Evolutionary conservation across 2,797 vertebrate species (phyloP).

Genomic region (Remorina albescens): DNA sequence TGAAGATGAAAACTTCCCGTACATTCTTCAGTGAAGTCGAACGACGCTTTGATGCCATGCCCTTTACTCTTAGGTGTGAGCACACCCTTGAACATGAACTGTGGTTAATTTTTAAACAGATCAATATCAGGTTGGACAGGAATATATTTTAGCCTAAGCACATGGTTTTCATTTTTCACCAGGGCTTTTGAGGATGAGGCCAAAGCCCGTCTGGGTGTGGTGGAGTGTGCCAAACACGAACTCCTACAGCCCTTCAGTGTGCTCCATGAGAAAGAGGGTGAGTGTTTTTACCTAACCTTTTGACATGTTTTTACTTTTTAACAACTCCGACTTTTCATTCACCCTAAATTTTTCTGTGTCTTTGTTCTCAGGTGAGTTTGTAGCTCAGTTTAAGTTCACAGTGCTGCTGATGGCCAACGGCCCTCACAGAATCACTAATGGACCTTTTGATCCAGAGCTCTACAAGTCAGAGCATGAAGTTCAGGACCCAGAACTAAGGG

Average conservation of each 20-base stretch:
- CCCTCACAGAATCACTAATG: constrained; percentile 93
- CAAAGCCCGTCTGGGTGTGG: constrained; percentile 95
- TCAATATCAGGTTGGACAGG: neutral
- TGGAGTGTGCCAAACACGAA: constrained; percentile 97
- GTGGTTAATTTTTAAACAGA: neutral
- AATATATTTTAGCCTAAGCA: neutral
- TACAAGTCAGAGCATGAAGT: constrained; percentile 95
- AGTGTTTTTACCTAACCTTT: constrained; percentile 51
- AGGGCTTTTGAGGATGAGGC: constrained; percentile 98
- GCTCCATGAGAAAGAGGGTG: constrained; percentile 97
- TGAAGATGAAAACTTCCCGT: constrained; percentile 99
- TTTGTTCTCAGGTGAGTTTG: constrained; percentile 88
- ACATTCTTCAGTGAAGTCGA: constrained; percentile 97
- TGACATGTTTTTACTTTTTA: neutral
- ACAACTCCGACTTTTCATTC: neutral
- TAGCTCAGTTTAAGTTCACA: constrained; percentile 98
- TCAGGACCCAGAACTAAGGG: constrained; percentile 93
- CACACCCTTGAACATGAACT: neutral
- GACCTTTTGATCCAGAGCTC: constrained; percentile 90
- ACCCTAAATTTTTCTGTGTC: neutral
- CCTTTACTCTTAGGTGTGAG: constrained; percentile 93
- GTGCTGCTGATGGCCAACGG: constrained; percentile 97
- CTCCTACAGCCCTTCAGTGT: constrained; percentile 96
- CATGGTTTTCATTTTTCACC: constrained; percentile 15
- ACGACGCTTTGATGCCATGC: constrained; percentile 96